Base-by-base conservation (phyloP, 2,888 invertebrate genomes). In the Melangyna quadrimaculata region DNA sequence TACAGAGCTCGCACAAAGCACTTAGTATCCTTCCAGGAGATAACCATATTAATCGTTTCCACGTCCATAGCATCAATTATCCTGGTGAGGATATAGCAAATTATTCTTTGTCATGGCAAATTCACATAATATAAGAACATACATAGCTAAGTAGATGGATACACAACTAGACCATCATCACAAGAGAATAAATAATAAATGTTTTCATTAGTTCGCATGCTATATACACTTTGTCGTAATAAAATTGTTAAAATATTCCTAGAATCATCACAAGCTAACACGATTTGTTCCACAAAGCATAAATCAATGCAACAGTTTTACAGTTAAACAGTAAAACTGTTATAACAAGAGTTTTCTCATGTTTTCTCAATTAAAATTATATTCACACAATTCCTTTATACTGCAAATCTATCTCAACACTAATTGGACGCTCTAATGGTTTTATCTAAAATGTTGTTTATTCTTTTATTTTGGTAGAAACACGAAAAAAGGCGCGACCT, bases 401-500 rank as follows among this genome's bases (percentile, higher is more conserved):
- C 14, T 32, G 27, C 7, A 3, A 40, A n/a, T n/a, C n/a, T n/a
- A 0, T 6, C 14, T 17, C 4, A 1, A 48, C 32, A 71, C 32
- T 27, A 24, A 53, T 70, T 17, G 4, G 17, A 67, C 6, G 3
- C 2, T 40, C 14, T 7, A 40, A 40, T n/a, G 8, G 0, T 19
- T 19, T 9, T 9, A 29, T 45, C 2, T 14, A n/a, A 53, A 45
- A 8, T 37, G 43, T 22, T 35, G 22, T 45, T 69, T 57, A 4
- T 72, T 77, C 51, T 37, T 40, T 48, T 63, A 59, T 32, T 71
- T 77, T 88, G 22, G 27, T 88, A 92, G 92, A 92, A 92, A 91
- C 92, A 92, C 91, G 92, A 92, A 90, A 92, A 92, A 91, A 91
- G 92, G 89, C 92, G 92, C 90, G 92, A 92, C 84, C 75, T 92